phyloP scores from a whole-genome alignment of 53 echinoderm and acorn worm genomes.

The Actinopyga echinites region DNA sequence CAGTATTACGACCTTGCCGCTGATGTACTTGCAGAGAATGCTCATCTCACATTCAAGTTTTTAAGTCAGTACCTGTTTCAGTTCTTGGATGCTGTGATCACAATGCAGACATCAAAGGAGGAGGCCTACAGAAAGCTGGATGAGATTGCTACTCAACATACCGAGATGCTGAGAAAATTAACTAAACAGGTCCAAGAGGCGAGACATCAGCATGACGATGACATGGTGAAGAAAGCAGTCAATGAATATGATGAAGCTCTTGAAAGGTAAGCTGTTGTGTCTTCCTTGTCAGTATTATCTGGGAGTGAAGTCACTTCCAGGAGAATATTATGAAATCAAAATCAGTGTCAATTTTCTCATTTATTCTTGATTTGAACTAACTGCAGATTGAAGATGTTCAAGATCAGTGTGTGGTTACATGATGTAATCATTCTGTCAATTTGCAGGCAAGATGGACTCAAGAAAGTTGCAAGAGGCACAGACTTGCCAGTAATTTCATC shows the following conservation, averaged over 20 bases:
- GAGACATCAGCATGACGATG: conserved; percentile 79
- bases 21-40: conserved; percentile 96
- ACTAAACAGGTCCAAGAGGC: conserved; percentile 99
- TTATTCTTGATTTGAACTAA: too few species aligned
- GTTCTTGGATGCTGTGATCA: conserved; percentile 97
- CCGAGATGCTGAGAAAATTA: conserved; percentile 94
- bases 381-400: too few species aligned
- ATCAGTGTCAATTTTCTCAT: too few species aligned
- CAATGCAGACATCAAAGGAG: conserved; percentile 94
- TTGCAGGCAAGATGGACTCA: too few species aligned
- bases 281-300: too few species aligned
- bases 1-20: conserved; percentile 98
- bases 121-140: conserved; percentile 96
- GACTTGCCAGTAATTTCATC: too few species aligned
- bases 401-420: too few species aligned
- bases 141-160: conserved; percentile 92
- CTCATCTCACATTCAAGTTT: conserved; percentile 97
- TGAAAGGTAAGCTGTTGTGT: conserved; percentile 81
- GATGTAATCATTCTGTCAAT: too few species aligned
- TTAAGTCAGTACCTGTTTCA: conserved; percentile 91
- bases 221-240: conserved; percentile 90
- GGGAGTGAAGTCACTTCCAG: too few species aligned
- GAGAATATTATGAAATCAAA: too few species aligned
- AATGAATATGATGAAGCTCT: conserved; percentile 96
- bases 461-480: too few species aligned